Conservation (phyloP, 2,113 vertebrate species). For the Orientallactaga bullata region DNA sequence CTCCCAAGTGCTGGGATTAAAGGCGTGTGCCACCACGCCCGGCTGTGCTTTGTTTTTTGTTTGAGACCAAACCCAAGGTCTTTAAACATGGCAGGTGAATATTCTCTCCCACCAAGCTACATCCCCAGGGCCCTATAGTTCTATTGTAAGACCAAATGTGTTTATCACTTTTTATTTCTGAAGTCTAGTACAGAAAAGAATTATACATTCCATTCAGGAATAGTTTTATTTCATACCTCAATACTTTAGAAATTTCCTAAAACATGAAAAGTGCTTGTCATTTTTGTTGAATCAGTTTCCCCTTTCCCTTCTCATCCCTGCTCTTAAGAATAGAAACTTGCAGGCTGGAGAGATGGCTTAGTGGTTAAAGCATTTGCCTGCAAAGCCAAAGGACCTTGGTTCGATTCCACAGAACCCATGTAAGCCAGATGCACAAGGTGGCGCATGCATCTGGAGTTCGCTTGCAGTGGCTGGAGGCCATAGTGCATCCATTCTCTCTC, state of each 20-base stretch:
- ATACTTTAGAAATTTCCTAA: slow-evolving; percentile 42
- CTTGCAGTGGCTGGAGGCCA: too few species aligned
- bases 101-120: neutral
- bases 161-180: slow-evolving; percentile 52
- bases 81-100: neutral
- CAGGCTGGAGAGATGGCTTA: too few species aligned
- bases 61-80: neutral
- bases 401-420: too few species aligned
- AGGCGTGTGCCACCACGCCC: too few species aligned
- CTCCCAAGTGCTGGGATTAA: too few species aligned
- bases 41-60: neutral
- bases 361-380: too few species aligned
- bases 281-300: slow-evolving; percentile 61
- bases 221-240: slow-evolving; percentile 51
- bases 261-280: slow-evolving; percentile 26
- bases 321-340: slow-evolving; percentile 11
- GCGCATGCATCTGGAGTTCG: too few species aligned
- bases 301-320: slow-evolving; percentile 47
- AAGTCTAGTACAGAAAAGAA: slow-evolving; percentile 55
- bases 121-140: neutral
- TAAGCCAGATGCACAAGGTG: too few species aligned
- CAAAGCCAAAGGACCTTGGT: too few species aligned
- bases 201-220: slow-evolving; percentile 53
- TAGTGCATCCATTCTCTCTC: too few species aligned
- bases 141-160: neutral